Evolutionary conservation across 2,888 invertebrate species (phyloP).

Genomic region (Muscina levida): DNA sequence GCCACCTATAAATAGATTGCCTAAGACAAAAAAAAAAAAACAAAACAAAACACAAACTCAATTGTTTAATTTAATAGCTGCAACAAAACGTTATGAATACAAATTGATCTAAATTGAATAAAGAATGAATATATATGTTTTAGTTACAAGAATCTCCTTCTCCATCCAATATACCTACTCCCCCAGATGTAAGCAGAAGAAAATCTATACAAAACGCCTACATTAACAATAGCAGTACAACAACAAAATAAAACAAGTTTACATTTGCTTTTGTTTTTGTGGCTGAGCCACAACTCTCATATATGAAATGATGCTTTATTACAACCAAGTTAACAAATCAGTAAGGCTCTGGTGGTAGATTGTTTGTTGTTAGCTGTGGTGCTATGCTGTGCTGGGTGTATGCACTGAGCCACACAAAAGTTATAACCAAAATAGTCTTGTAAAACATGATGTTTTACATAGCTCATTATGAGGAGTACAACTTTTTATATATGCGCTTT

Average conservation of each 20-base stretch:
- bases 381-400: too few species aligned
- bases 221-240: neutral
- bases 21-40: too few species aligned
- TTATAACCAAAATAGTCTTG: slow-evolving; percentile 44
- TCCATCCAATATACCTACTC: neutral
- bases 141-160: neutral
- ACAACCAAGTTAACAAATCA: slow-evolving; percentile 33
- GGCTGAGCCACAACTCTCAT: neutral
- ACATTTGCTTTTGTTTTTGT: slow-evolving; percentile 36
- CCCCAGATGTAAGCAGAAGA: neutral
- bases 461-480: slow-evolving; percentile 54
- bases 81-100: neutral
- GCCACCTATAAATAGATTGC: too few species aligned
- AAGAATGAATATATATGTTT: neutral
- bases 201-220: too few species aligned
- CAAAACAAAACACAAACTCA: too few species aligned
- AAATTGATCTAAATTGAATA: slow-evolving; percentile 7
- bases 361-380: too few species aligned
- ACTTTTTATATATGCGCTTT: slow-evolving; percentile 53
- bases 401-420: too few species aligned
- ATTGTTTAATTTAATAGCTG: slow-evolving; percentile 17
- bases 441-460: slow-evolving; percentile 63
- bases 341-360: slow-evolving; percentile 18
- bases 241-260: slow-evolving; percentile 52
- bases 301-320: slow-evolving; percentile 47